A percentile compares a stretch with the other conserved stretches of the same genome.
phyloP scores from a whole-genome alignment of 2,888 invertebrate species.

The Trichopoda pennipes region DNA sequence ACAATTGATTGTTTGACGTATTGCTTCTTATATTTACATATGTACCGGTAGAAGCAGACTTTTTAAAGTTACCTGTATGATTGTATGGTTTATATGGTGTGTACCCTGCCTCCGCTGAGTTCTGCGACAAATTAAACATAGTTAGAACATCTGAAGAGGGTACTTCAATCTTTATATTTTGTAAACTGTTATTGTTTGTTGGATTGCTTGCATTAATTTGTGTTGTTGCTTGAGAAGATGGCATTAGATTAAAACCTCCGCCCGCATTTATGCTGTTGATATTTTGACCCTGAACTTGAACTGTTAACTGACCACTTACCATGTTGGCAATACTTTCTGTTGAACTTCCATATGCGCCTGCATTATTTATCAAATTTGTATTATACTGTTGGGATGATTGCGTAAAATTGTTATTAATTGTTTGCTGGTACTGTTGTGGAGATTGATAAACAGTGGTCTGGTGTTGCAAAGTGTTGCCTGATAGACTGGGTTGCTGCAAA shows the following conservation, averaged over 20 bases:
- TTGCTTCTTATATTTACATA: conserved; percentile 76
- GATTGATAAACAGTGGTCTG: conserved; percentile 70
- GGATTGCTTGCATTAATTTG: conserved; percentile 36
- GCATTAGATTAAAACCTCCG: conserved; percentile 34
- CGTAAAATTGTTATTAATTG: conserved; percentile 33
- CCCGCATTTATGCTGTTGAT: conserved; percentile 32
- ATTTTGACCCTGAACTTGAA: conserved; percentile 45
- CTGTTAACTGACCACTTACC: conserved; percentile 38
- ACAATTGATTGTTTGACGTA: conserved; percentile 58
- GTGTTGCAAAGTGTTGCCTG: conserved; percentile 71
- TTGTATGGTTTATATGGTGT: conserved; percentile 78
- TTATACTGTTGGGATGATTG: conserved; percentile 58
- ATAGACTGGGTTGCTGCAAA: conserved; percentile 69
- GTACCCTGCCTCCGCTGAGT: conserved; percentile 29
- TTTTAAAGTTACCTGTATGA: conserved; percentile 73
- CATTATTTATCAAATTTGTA: conserved; percentile 59
- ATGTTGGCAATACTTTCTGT: conserved; percentile 54
- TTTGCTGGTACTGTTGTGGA: conserved; percentile 69
- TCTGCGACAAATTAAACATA: conserved; percentile 70
- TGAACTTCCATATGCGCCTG: conserved; percentile 45
- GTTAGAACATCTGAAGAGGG: conserved; percentile 75
- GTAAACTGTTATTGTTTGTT: conserved; percentile 62
- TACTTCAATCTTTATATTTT: conserved; percentile 77
- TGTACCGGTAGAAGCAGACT: conserved; percentile 78
- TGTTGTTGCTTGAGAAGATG: conserved; percentile 16